Evolutionary conservation across 2,797 vertebrate species (phyloP), one percentile per base, ranked within the genome.

Genomic region (Betta splendens): DNA sequence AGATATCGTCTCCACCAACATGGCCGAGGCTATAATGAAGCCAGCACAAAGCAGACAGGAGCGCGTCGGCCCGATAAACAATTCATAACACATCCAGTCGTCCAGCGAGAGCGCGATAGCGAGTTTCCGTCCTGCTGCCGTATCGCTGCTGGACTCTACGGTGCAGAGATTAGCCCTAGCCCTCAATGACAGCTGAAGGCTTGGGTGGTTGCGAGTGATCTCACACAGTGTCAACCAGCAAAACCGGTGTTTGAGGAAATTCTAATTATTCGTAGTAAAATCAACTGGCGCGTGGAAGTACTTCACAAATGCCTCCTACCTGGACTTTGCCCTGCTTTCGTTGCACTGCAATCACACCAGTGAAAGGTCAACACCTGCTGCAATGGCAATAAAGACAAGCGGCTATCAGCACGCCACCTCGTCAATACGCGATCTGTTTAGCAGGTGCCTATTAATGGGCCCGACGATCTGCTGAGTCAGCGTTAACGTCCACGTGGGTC

Each of bases 1-100:
- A 85, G 85, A 89, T 87, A 87, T 85, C 67, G 80, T 81, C 88
- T 87, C 72, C 75, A n/a, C 83, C 66, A 85, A 86, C 80, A 80
- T 32, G 79, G 80, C 72, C 16, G 17, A 62, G 60, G 72, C 79
- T 74, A 69, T 87, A 88, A 91, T 85, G 82, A 89, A 89, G 81
- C 79, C 70, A 64, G 80, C 80, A 77, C 78, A 81, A 80, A 84
- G 85, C 68, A 75, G 79, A 84, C 79, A 77, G 75, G 57, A 69
- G 69, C 75, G 73, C 80, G 79, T 48, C 66, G 37, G 58, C 71
- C 81, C 73, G 81, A 86, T 88, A 88, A 86, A 89, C 81, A 85
- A 85, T 86, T 85, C 80, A n/a, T n/a, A n/a, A n/a, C 80, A 86
- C 81, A 84, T 85, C 83, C 76, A 86, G 83, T 72, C 81, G 75